Conservation (phyloP, 1,140 invertebrate genomes). For the Dolichoris vasculosae region DNA sequence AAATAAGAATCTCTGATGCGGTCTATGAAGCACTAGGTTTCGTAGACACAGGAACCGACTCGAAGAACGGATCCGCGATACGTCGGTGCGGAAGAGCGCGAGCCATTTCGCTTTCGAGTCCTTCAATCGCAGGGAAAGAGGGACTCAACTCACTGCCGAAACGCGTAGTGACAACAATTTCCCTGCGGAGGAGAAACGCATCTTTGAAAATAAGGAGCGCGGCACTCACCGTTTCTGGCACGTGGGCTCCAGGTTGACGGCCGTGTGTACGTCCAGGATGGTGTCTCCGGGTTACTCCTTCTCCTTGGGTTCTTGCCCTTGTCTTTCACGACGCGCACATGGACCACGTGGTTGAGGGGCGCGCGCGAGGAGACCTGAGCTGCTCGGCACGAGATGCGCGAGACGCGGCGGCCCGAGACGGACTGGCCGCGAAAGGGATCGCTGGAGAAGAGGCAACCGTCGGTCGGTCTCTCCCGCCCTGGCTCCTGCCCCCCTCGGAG, state of each 20-base stretch:
- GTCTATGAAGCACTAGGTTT: too few species aligned
- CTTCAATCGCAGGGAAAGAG: too few species aligned
- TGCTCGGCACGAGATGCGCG: conserved; percentile 54
- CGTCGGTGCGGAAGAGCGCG: too few species aligned
- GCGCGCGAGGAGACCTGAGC: conserved; percentile 16
- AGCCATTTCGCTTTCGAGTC: too few species aligned
- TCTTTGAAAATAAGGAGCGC: too few species aligned
- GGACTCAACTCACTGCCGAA: too few species aligned
- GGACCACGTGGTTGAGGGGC: conserved; percentile 19
- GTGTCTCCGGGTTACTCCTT: not conserved
- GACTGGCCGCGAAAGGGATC: conserved; percentile 56
- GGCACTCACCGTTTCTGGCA: conserved; percentile 74
- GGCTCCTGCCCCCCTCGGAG: not conserved
- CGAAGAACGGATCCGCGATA: too few species aligned
- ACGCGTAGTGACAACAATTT: too few species aligned
- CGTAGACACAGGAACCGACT: too few species aligned
- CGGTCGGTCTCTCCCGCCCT: not conserved
- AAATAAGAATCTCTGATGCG: too few species aligned
- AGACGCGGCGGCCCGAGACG: conserved; percentile 63
- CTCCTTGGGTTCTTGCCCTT: too few species aligned
- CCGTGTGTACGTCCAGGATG: conserved; percentile 69
- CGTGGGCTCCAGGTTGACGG: conserved; percentile 76
- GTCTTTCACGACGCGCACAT: conserved; percentile 53
- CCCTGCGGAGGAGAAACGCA: too few species aligned
- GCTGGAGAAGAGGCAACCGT: not conserved